Evolutionary conservation across 2,113 vertebrate species (phyloP), one percentile per base, ranked within the genome.

Genomic region (Hydrochoerus hydrochaeris): DNA sequence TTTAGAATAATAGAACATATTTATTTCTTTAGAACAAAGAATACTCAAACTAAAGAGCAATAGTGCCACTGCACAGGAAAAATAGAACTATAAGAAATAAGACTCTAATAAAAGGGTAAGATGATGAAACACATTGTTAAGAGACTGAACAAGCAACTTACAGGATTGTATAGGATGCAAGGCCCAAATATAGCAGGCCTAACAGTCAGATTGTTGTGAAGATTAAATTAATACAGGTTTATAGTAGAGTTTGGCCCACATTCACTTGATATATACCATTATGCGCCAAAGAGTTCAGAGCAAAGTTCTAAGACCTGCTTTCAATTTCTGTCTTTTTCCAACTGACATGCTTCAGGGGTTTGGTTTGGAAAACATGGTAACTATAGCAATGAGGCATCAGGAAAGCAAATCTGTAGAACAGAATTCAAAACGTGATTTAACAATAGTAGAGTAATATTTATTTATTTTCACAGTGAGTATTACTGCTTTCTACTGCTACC

Each of bases 301-400:
- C 17, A 28, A 85, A 65, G 10, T 24, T 80, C 49, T 17, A 58
- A 44, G 9, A 73, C 38, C 67, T 60, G 3, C 30, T 95, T 46
- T 81, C 54, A 90, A 85, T 80, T 83, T 85, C 86, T 78, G 30
- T 85, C 46, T n/a, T 75, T 85, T 85, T 63, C 35, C 35, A 90
- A 24, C 54, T 81, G 58, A 65, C 8, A 4, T 77, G 26, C 78
- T 67, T 95, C 52, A 38, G 17, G 57, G 52, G 77, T 95, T 81
- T 84, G 69, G 35, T 87, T 90, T 95, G 44, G 60, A 87, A 87
- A 90, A 20, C 13, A 52, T 19, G 16, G 69, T 73, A 96, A 32
- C 65, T 67, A 91, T 80, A 77, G 80, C 20, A 78, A 82, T 75
- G 44, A 88, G 65, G 63, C 28, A 62, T 17, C 41, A 88, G 71